phyloP scores from a whole-genome alignment of 2,888 invertebrate genomes.

The Polyommatus iphigenia region DNA sequence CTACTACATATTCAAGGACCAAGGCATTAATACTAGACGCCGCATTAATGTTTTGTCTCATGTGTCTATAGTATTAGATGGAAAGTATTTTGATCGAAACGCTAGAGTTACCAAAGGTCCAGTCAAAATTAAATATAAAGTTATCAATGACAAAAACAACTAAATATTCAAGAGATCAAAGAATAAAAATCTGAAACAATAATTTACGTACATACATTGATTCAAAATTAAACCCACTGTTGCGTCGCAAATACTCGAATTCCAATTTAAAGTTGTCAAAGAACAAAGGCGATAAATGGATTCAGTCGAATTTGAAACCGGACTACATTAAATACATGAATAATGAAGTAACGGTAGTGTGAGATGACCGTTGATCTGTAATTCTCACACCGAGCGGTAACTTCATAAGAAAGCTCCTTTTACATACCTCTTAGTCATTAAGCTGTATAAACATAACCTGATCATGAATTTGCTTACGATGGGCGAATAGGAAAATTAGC shows the following conservation, averaged over 20 bases:
- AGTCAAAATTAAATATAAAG: neutral
- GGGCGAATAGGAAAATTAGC: neutral
- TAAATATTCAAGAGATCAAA: no score
- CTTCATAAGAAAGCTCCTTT: slow-evolving; percentile 1
- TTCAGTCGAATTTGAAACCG: slow-evolving; percentile 17
- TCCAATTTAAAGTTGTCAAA: slow-evolving; percentile 8
- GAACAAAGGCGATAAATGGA: slow-evolving; percentile 14
- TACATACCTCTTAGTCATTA: neutral
- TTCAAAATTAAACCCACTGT: slow-evolving; percentile 7
- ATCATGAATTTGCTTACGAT: neutral
- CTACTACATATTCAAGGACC: slow-evolving; percentile 10
- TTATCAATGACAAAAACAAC: neutral
- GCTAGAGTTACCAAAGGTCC: neutral
- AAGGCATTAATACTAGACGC: neutral
- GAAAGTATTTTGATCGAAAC: neutral
- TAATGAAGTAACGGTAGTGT: slow-evolving; percentile 17
- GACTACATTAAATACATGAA: slow-evolving; percentile 15
- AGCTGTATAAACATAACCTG: neutral
- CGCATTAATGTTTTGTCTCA: neutral
- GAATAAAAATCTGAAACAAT: neutral
- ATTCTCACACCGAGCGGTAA: neutral
- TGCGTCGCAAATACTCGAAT: neutral
- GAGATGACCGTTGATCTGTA: neutral
- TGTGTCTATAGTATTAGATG: neutral
- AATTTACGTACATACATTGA: neutral